Conservation (phyloP, 2,888 invertebrate species). For the Chymomyza caudatula region DNA sequence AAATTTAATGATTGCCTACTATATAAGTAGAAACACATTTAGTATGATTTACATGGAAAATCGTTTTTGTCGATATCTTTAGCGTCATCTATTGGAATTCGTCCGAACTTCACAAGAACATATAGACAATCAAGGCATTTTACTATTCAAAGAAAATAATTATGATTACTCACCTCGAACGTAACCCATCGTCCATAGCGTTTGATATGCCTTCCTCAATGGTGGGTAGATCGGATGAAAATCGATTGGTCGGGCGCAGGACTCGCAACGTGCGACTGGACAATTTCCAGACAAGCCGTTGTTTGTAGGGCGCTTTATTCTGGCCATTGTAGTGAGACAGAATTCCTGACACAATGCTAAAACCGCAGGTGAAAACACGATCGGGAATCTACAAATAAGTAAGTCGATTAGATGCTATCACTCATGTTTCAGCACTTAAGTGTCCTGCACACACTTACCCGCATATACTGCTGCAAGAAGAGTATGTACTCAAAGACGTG, state of each 20-base stretch:
- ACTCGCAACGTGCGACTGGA: slow-evolving; percentile 85
- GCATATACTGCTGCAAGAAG: slow-evolving; percentile 85
- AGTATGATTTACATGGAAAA: too few relatives aligned
- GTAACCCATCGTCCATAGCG: slow-evolving; percentile 76
- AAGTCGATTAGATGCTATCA: not conserved
- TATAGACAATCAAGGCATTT: too few relatives aligned
- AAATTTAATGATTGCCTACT: too few relatives aligned
- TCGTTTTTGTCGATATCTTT: too few relatives aligned
- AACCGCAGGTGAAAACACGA: slow-evolving; percentile 82
- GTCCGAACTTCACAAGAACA: too few relatives aligned
- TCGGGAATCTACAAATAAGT: slow-evolving; percentile 82
- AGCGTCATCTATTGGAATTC: too few relatives aligned
- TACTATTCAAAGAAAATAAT: slow-evolving; percentile 11
- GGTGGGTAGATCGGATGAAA: slow-evolving; percentile 85
- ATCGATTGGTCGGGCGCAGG: slow-evolving; percentile 86
- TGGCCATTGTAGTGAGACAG: slow-evolving; percentile 86
- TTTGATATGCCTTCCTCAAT: slow-evolving; percentile 83
- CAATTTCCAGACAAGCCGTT: slow-evolving; percentile 87
- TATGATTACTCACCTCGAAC: slow-evolving; percentile 72
- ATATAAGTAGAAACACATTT: too few relatives aligned
- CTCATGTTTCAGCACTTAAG: not conserved
- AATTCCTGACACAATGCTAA: slow-evolving; percentile 82
- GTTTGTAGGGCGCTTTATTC: slow-evolving; percentile 83
- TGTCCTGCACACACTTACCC: slow-evolving; percentile 80
- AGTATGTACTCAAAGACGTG: slow-evolving; percentile 85